phyloP scores from a whole-genome alignment of 2,797 vertebrate species.

The Acestrorhynchus altus region DNA sequence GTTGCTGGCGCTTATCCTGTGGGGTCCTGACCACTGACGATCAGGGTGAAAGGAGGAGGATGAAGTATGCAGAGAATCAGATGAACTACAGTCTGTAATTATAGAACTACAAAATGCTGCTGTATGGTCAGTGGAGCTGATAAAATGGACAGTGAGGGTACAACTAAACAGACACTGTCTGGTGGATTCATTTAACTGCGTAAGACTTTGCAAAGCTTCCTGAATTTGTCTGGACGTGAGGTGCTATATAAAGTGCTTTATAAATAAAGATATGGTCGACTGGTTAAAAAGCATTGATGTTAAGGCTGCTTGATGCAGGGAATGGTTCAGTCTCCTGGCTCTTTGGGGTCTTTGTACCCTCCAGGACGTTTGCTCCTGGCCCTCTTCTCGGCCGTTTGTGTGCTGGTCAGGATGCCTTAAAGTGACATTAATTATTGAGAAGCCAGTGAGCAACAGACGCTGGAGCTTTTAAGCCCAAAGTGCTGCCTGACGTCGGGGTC shows the following conservation, averaged over 20 bases:
- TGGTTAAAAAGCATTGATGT: slow-evolving; percentile 12
- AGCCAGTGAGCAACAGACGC: slow-evolving; percentile 58
- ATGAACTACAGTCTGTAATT: too few species aligned
- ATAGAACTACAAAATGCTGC: too few species aligned
- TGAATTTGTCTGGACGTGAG: too few species aligned
- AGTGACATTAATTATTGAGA: slow-evolving; percentile 72
- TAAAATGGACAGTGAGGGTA: too few species aligned
- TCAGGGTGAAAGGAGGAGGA: too few species aligned
- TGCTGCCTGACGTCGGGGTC: slow-evolving; percentile 37
- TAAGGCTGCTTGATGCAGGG: slow-evolving; percentile 12
- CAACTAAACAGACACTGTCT: too few species aligned
- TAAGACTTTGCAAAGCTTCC: too few species aligned
- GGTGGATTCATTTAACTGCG: too few species aligned
- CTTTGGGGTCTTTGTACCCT: slow-evolving; percentile 1
- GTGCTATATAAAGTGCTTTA: neutral
- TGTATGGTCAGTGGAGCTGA: too few species aligned
- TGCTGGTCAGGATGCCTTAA: slow-evolving; percentile 58
- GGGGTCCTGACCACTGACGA: too few species aligned
- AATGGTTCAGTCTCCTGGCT: slow-evolving; percentile 2
- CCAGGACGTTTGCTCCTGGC: slow-evolving; percentile 26
- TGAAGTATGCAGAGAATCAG: too few species aligned
- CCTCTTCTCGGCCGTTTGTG: slow-evolving; percentile 31
- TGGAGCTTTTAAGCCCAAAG: slow-evolving; percentile 61
- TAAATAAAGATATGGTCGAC: neutral
- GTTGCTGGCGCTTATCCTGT: too few species aligned